A percentile compares a stretch with the other conserved stretches of the same genome.
These are phyloP conservation scores for Apostichopus leukothele DNA, from an alignment of 53 echinoderm and acorn worm species.

Conservation along the genomic window DNA sequence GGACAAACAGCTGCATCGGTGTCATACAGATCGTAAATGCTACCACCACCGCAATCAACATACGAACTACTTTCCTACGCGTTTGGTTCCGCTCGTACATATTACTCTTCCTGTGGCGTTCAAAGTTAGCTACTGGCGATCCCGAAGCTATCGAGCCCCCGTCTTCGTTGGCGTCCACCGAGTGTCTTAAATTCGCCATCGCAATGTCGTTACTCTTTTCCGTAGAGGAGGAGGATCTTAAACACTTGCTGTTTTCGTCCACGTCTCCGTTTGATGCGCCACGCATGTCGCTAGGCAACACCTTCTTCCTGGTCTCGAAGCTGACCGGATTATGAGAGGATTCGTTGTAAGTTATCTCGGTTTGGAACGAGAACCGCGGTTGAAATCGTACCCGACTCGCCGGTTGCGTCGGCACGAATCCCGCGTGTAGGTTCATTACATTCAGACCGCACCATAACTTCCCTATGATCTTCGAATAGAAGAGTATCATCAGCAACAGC, in stretches of 20 bases:
- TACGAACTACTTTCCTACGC: constrained; percentile 87
- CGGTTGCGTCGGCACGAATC: constrained; percentile 3
- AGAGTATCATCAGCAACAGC: constrained; percentile 65
- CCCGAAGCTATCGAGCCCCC: constrained; percentile 18
- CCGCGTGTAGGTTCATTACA: constrained; percentile 41
- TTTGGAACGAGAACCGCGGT: constrained; percentile 52
- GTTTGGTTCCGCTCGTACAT: constrained; percentile 62
- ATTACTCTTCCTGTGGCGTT: constrained; percentile 51
- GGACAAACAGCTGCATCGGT: constrained; percentile 61
- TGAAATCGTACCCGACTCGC: constrained; percentile 17
- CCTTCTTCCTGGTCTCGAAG: neutral
- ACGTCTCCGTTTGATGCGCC: neutral
- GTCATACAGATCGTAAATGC: constrained; percentile 78
- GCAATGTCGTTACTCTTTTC: constrained; percentile 16
- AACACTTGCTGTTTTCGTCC: neutral
- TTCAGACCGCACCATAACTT: constrained; percentile 72
- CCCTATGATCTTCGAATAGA: constrained; percentile 71
- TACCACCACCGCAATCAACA: constrained; percentile 76
- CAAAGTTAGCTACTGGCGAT: constrained; percentile 7
- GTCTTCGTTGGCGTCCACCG: constrained; percentile 42
- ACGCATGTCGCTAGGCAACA: neutral
- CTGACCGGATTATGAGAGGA: neutral
- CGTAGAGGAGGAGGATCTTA: neutral
- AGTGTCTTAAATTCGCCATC: constrained; percentile 29
- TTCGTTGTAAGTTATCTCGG: constrained; percentile 47